Conservation (phyloP, 2,797 vertebrate genomes). For the Tenualosa ilisha region DNA sequence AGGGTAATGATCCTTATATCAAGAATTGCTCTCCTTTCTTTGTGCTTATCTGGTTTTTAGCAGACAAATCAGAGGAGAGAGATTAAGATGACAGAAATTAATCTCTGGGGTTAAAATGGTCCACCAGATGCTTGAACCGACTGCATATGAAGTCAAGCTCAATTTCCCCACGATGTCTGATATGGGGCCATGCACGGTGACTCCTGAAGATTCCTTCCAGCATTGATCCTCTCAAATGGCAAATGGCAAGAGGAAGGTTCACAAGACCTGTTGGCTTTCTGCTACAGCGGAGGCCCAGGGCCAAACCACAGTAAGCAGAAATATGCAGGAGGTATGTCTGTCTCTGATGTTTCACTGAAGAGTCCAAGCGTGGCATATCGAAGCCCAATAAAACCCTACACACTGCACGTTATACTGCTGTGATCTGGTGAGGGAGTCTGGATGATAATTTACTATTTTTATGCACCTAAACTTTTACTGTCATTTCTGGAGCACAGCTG, state of each 20-base stretch:
- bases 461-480: not conserved
- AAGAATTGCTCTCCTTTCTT: not conserved
- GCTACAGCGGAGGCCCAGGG: not conserved
- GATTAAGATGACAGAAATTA: not conserved
- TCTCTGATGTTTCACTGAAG: not conserved
- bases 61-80: not conserved
- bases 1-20: not conserved
- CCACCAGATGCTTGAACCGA: not conserved
- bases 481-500: not conserved
- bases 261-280: constrained; percentile 28
- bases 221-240: constrained; percentile 47
- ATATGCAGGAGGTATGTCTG: constrained; percentile 23
- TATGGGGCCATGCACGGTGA: constrained; percentile 41
- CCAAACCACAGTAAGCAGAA: constrained; percentile 36
- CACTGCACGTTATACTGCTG: not conserved
- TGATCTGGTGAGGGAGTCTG: not conserved
- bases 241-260: constrained; percentile 40
- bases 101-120: not conserved
- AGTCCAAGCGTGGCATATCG: not conserved
- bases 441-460: not conserved
- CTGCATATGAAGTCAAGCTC: constrained; percentile 34
- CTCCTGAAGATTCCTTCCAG: constrained; percentile 51
- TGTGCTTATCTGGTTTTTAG: not conserved
- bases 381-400: not conserved
- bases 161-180: constrained; percentile 37